These are phyloP conservation scores for Pterocles gutturalis DNA, from an alignment of 2,113 vertebrate species.

Conservation along the genomic window DNA sequence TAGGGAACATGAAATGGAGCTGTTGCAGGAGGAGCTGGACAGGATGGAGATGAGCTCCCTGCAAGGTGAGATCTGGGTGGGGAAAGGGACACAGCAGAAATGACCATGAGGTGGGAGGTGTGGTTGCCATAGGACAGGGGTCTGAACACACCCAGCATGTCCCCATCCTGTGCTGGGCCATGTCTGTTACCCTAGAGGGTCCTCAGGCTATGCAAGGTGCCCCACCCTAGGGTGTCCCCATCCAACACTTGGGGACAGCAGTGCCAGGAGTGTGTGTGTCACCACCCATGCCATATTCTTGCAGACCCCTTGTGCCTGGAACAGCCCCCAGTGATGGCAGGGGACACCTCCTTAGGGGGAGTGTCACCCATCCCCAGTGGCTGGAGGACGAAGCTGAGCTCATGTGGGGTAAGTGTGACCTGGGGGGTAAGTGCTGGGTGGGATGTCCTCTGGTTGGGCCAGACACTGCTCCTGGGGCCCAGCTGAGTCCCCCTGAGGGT, in stretches of 20 bases:
- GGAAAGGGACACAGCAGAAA: neutral
- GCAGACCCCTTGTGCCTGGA: neutral
- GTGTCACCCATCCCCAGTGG: accelerated
- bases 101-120: neutral
- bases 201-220: neutral
- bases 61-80: neutral
- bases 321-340: accelerated
- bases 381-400: neutral
- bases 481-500: neutral
- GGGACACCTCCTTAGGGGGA: accelerated
- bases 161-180: neutral
- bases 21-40: slow-evolving; percentile 29
- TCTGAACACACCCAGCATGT: neutral
- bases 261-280: neutral
- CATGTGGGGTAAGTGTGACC: slow-evolving; percentile 10
- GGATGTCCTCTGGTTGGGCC: neutral
- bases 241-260: neutral
- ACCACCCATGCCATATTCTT: neutral
- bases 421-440: neutral
- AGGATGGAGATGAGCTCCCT: slow-evolving; percentile 16
- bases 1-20: neutral
- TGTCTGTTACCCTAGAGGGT: neutral
- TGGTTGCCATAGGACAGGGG: neutral
- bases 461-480: neutral
- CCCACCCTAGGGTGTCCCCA: neutral